These are phyloP conservation scores for Chelidonichthys spinosus DNA, from an alignment of 2,797 vertebrate genomes.

Conservation along the genomic window DNA sequence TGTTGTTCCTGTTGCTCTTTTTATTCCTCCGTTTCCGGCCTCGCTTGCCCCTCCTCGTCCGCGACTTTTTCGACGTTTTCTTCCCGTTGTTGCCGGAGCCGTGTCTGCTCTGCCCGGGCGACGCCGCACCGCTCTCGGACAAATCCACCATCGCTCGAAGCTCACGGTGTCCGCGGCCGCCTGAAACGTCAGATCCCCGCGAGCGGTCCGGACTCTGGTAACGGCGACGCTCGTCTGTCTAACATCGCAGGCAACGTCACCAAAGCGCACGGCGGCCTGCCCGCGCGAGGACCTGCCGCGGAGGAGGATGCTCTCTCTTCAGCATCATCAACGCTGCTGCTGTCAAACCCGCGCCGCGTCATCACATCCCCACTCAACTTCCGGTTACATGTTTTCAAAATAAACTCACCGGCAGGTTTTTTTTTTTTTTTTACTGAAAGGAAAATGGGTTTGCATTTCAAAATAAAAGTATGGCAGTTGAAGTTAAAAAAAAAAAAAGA, in stretches of 20 bases:
- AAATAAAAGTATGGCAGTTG: slow-evolving; percentile 12
- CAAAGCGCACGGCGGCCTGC: background rate
- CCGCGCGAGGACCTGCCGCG: background rate
- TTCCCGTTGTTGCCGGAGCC: slow-evolving; percentile 53
- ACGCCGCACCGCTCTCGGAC: slow-evolving; percentile 38
- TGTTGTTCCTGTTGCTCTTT: slow-evolving; percentile 84
- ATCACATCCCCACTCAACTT: background rate
- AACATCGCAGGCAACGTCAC: background rate
- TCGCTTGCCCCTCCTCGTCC: slow-evolving; percentile 85
- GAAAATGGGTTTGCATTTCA: background rate
- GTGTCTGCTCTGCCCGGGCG: slow-evolving; percentile 51
- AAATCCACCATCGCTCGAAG: slow-evolving; percentile 67
- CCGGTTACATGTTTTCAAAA: slow-evolving; percentile 41
- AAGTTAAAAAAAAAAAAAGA: background rate
- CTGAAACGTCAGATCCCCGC: background rate
- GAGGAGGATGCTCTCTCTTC: slow-evolving; percentile 68
- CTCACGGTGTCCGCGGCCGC: background rate
- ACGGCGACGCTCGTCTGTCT: no score
- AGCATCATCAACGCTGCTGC: slow-evolving; percentile 47
- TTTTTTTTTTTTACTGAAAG: no score
- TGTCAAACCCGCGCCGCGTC: background rate
- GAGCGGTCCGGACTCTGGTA: background rate
- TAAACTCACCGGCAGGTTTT: background rate
- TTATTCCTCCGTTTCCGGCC: slow-evolving; percentile 85
- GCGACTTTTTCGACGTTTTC: slow-evolving; percentile 74